Evolutionary conservation across 2,113 vertebrate species (phyloP), one percentile per base, ranked within the genome.

Genomic region (Anoplopoma fimbria): DNA sequence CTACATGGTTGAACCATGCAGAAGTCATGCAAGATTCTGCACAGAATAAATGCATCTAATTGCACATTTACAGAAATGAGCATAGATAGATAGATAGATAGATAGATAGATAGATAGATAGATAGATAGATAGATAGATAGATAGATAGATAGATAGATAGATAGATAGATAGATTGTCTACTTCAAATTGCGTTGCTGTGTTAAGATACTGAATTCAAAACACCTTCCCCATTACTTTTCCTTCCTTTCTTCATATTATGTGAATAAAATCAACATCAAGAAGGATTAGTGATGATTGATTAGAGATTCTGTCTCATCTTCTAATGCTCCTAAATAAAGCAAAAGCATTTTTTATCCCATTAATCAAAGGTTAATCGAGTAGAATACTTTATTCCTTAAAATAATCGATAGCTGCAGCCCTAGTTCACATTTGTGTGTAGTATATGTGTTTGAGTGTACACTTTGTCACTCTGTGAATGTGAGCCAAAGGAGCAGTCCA

Each of bases 401-500:
- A 27, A 29, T 29, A 58, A 58, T 58, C 12, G 2, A 58, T 15
- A 29, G 55, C 55, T 58, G n/a, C 53, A 25, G n/a, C 53, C 25
- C 25, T 27, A 57, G n/a, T 33, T 8, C 33, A 34, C 9, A 36
- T 51, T 6, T 27, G 14, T 57, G 45, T 69, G 53, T 71, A 1
- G 25, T 68, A 4, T 4, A 0, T 14, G 19, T 78, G 33, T 71
- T 74, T 75, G 40, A 36, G 1, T 45, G 38, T 6, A 8, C 75
- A 57, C 51, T 84, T 77, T 82, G 79, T 61, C 70, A 42, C 49
- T 79, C 77, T 58, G 75, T 86, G 69, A 71, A 53, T 75, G 69
- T 80, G 85, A 85, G 84, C 87, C 73, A 84, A 70, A 84, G 69
- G 70, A 86, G 51, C 78, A 47, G 89, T 89, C 91, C 88, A 89